Evolutionary conservation across 1,140 invertebrate genomes (phyloP).

Genomic region (Cotesia typhae): DNA sequence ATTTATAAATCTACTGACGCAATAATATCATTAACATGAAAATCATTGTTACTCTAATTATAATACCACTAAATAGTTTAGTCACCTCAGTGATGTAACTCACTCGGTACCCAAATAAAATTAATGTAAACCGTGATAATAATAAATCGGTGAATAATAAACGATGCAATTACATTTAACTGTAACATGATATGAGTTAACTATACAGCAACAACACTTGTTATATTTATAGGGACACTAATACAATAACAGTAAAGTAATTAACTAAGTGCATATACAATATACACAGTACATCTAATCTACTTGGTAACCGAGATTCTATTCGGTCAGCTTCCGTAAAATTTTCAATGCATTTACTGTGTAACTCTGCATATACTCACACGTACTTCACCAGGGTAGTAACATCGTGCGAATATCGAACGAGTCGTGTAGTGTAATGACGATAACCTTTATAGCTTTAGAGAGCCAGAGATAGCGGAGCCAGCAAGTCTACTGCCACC

Average conservation of each 20-base stretch:
- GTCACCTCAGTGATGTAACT: too few species aligned
- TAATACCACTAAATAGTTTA: too few species aligned
- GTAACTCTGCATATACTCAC: background rate
- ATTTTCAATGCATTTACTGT: conserved; percentile 13
- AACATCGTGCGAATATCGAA: conserved; percentile 25
- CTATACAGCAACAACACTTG: too few species aligned
- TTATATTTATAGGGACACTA: too few species aligned
- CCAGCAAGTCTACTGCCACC: conserved; percentile 7
- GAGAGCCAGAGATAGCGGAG: conserved; percentile 11
- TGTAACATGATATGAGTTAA: conserved; percentile 9
- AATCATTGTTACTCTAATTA: too few species aligned
- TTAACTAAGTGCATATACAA: too few species aligned
- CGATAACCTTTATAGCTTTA: conserved; percentile 29
- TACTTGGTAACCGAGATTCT: conserved; percentile 2
- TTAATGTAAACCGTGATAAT: too few species aligned
- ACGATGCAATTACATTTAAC: conserved; percentile 30
- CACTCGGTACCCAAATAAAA: too few species aligned
- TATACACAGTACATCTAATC: background rate
- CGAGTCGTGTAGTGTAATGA: conserved; percentile 30
- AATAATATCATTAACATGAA: too few species aligned
- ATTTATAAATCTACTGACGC: too few species aligned
- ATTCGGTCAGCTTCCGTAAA: conserved; percentile 17
- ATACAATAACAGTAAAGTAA: too few species aligned
- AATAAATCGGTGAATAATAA: conserved; percentile 18
- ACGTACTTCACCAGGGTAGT: background rate